Conservation (phyloP, 2,888 invertebrate species). For the Oxycera nigricornis region DNA sequence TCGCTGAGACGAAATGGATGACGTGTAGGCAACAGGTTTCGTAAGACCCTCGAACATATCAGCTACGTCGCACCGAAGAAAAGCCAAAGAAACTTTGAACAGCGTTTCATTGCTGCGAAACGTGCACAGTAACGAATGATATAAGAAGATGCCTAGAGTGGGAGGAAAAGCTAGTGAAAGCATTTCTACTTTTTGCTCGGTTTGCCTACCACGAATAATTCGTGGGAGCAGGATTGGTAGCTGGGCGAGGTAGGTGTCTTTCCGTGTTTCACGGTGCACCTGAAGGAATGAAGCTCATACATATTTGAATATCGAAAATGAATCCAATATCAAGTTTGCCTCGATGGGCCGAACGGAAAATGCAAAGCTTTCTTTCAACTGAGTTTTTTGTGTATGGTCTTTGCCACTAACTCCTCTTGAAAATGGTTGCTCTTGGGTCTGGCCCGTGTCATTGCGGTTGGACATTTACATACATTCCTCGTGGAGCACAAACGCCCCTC, state of each 20-base stretch:
- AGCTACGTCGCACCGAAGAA: neutral
- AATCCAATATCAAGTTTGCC: neutral
- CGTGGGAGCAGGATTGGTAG: no score
- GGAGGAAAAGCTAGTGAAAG: constrained; percentile 32
- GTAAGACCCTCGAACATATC: neutral
- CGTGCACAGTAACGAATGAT: constrained; percentile 7
- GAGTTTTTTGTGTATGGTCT: neutral
- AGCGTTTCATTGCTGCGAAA: neutral
- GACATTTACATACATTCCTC: neutral
- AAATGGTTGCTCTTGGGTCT: neutral
- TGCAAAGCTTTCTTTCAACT: neutral
- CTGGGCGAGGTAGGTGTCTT: no score
- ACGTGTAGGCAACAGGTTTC: neutral
- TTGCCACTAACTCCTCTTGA: neutral
- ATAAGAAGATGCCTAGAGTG: constrained; percentile 34
- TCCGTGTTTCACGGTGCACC: no score
- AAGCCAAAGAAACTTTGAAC: neutral
- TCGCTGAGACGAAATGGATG: neutral
- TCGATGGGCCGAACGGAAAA: neutral
- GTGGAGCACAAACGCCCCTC: neutral
- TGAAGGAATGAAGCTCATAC: no score
- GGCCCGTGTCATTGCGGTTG: neutral
- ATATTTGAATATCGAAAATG: no score
- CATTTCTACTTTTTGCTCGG: constrained; percentile 24
- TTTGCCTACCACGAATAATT: neutral